A percentile compares a stretch with the other conserved stretches of the same genome.
These are phyloP conservation scores for Polyommatus icarus DNA, from an alignment of 2,888 invertebrate species.

Conservation along the genomic window DNA sequence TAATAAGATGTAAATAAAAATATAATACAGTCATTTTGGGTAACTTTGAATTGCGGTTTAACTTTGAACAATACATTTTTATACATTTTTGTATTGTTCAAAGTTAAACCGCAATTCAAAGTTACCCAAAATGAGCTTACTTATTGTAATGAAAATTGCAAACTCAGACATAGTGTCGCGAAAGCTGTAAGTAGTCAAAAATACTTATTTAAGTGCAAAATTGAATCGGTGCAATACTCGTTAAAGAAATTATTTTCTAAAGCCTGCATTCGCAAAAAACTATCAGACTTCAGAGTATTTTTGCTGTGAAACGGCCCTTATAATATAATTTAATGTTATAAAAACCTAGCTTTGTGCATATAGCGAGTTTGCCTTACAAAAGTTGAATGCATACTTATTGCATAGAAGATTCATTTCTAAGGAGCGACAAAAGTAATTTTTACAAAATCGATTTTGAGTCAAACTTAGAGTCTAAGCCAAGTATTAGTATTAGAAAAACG, in stretches of 20 bases:
- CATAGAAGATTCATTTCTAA: not conserved
- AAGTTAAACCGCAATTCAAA: too few relatives aligned
- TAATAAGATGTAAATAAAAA: not conserved
- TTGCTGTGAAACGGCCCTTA: not conserved
- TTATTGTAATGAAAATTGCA: not conserved
- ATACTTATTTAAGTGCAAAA: not conserved
- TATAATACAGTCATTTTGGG: too few relatives aligned
- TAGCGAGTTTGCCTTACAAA: not conserved
- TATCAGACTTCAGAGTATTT: not conserved
- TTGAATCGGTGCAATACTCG: not conserved
- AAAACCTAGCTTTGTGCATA: constrained; percentile 25
- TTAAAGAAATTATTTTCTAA: not conserved
- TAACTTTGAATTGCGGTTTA: too few relatives aligned
- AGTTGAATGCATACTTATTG: not conserved
- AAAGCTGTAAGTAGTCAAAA: not conserved
- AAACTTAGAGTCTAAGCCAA: not conserved
- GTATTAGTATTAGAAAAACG: not conserved
- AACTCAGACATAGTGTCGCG: too few relatives aligned
- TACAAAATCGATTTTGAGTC: not conserved
- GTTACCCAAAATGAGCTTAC: too few relatives aligned
- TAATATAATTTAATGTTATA: not conserved
- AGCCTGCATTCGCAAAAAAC: not conserved
- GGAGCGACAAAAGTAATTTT: not conserved
- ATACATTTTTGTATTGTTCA: too few relatives aligned
- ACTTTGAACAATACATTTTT: too few relatives aligned